phyloP scores from a whole-genome alignment of 30 jellyfish, hydroid and myxozoan species.

The Clytia hemisphaerica region DNA sequence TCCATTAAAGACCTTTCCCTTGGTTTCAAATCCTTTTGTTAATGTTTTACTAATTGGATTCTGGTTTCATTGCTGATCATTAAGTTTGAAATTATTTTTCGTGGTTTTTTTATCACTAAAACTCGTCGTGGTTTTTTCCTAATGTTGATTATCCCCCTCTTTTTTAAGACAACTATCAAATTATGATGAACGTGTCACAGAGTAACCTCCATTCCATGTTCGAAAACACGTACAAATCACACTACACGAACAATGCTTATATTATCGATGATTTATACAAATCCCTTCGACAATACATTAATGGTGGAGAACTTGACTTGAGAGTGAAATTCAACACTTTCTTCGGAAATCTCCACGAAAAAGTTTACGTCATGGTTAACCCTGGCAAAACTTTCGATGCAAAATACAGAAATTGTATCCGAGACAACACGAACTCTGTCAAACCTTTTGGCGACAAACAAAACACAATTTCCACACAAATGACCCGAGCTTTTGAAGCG shows the following conservation, averaged over 20 bases:
- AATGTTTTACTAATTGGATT: no score
- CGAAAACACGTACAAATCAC: constrained; percentile 53
- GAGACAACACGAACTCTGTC: constrained; percentile 65
- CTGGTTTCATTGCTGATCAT: no score
- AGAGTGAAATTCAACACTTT: constrained; percentile 50
- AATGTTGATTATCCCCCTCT: no score
- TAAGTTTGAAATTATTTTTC: no score
- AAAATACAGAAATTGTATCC: constrained; percentile 58
- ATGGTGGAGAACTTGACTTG: constrained; percentile 71
- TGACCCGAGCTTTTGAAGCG: constrained; percentile 74
- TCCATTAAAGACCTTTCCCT: no score
- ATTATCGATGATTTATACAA: constrained; percentile 50
- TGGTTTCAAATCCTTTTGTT: no score
- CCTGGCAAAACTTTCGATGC: constrained; percentile 40
- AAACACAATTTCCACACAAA: constrained; percentile 50
- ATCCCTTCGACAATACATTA: constrained; percentile 48
- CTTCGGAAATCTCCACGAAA: constrained; percentile 70
- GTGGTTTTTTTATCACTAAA: no score
- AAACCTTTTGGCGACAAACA: constrained; percentile 83
- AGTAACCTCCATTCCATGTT: constrained; percentile 53
- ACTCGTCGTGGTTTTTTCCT: no score
- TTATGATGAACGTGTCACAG: constrained; percentile 55
- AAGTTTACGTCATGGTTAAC: constrained; percentile 66
- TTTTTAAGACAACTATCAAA: constrained; percentile 40
- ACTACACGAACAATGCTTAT: constrained; percentile 53